Evolutionary conservation across 1,140 invertebrate genomes (phyloP), one percentile per base, ranked within the genome.

Genomic region (Papilio polyxenes): DNA sequence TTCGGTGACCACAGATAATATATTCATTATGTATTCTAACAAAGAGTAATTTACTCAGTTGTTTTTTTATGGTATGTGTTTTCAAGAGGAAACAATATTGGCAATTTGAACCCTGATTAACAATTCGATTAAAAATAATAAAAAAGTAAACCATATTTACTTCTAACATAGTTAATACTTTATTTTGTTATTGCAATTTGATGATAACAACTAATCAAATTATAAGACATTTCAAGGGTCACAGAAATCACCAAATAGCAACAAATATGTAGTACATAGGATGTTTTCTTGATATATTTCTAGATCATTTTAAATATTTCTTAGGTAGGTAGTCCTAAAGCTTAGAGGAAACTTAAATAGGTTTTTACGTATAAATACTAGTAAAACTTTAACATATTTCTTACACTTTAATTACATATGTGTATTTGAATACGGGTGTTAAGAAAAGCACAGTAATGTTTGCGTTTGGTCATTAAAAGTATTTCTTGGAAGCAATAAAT

Each of bases 1-100:
- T 82, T 88, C 83, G 82, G 62, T 83, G 84, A 75, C 75, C 82
- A 74, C 48, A 74, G 82, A 69, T 75, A 83, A 75, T 48, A 80
- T 82, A 49, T 78, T 48, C 49, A 82, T 78, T 78, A 53, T 31
- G 23, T 31, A 31, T 31, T 31, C 0, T 75, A 75, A 48, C 40
- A 10, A 49, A 37, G 13, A 72, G 23, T 72, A 15, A 72, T 37
- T 72, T 72, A 37, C 11, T 72, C 65, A 15, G 31, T 37, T 72
- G 62, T 20, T 62, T 0, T 31, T 65, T 9, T 11, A 31, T 31
- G n/a, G 17, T 59, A 15, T 53, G 10, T 31, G n/a, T 17, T 59
- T 6, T 53, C 3, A 59, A 59, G 17, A 59, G 17, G 53, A 59
- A 59, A 59, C n/a, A 0, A 17, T 59, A n/a, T 59, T 59, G 0